Evolutionary conservation across 2,113 vertebrate genomes (phyloP).

Genomic region (Peromyscus polionotus): DNA sequence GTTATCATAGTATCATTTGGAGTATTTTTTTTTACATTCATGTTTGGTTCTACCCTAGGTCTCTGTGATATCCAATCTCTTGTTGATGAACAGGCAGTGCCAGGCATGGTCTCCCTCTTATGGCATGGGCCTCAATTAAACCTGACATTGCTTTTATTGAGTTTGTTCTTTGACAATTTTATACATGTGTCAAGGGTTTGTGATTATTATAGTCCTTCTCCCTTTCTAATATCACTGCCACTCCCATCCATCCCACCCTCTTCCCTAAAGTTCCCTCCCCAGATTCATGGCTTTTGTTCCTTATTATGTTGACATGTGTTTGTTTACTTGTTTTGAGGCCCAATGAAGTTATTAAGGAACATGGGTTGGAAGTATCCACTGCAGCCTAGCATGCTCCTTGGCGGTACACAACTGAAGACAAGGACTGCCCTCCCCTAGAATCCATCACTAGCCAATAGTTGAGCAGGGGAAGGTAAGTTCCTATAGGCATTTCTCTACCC

Average conservation of each 20-base stretch:
- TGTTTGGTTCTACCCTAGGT: background rate
- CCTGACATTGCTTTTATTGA: background rate
- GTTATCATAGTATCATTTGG: background rate
- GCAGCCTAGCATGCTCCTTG: background rate
- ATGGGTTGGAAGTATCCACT: background rate
- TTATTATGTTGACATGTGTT: background rate
- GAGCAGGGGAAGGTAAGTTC: background rate
- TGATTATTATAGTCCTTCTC: background rate
- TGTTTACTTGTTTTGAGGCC: background rate
- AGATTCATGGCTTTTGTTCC: background rate
- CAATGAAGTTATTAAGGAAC: background rate
- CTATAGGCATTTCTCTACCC: background rate
- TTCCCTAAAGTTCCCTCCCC: background rate
- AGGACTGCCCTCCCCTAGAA: background rate
- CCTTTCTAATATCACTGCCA: background rate
- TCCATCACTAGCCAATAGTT: background rate
- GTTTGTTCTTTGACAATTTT: background rate
- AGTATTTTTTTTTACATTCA: background rate
- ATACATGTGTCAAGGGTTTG: background rate
- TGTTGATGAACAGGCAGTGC: background rate
- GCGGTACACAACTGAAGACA: background rate
- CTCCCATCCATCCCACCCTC: accelerated
- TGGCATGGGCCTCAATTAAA: background rate
- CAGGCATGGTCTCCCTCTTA: background rate
- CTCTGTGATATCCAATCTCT: background rate